Evolutionary conservation across 2,797 vertebrate genomes (phyloP), one percentile per base, ranked within the genome.

Genomic region (Rhinatrema bivittatum): DNA sequence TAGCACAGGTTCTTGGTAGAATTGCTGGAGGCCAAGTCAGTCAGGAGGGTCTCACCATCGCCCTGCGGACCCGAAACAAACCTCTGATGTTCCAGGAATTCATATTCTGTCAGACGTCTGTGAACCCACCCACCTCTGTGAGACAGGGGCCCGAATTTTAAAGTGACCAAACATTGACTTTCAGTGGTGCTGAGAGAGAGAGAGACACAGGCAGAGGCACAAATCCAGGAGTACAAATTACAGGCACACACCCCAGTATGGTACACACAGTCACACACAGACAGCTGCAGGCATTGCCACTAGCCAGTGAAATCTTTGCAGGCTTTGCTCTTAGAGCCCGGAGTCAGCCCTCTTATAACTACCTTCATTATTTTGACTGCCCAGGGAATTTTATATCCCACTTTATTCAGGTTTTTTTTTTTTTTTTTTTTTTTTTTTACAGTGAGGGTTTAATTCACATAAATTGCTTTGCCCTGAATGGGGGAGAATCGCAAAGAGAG

Each of bases 101-200:
- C 40, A 40, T 32, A 29, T 19, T n/a, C 17, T 30, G 21, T 30
- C 25, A 29, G 14, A 15, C 29, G 27, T 18, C 11, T 20, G 16
- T 9, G 29, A 19, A 29, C 6, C 8, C 18, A 20, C 24, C 22
- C 23, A 17, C 11, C 16, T 25, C 37, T 41, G 38, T 31, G 37
- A 39, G 37, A 45, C 28, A 25, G 16, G 12, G 26, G 31, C 16
- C 39, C 29, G 36, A 45, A 48, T 49, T 41, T 36, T 41, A 27
- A 36, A 36, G 32, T n/a, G 29, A 32, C 17, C 35, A 38, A 36
- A 49, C 38, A 49, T 49, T 40, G 49, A 49, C 27, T 38, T 41
- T 40, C 41, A 41, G n/a, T n/a, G n/a, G n/a, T n/a, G n/a, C n/a
- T n/a, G n/a, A n/a, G n/a, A n/a, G n/a, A n/a, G n/a, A n/a, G n/a